phyloP scores from a whole-genome alignment of 2,888 invertebrate genomes.

The Caenorhabditis parvicauda region DNA sequence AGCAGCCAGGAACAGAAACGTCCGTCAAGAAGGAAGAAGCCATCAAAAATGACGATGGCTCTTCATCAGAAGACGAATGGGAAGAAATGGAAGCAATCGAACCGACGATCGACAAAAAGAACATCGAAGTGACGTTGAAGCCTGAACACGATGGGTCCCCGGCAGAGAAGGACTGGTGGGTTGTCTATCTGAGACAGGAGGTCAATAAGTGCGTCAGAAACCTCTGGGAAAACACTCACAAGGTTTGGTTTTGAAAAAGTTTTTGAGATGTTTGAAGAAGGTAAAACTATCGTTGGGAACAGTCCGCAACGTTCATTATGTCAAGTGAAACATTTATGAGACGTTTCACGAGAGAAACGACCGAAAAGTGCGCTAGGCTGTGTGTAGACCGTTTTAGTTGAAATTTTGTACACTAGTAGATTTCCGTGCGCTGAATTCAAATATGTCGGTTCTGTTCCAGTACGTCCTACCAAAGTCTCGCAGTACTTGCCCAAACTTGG shows the following conservation, averaged over 20 bases:
- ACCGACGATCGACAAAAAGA: conserved; percentile 15
- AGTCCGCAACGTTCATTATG: no score
- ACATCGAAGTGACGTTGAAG: conserved; percentile 19
- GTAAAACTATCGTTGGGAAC: no score
- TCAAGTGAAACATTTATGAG: no score
- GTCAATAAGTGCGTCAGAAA: conserved; percentile 30
- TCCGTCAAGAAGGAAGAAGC: conserved; percentile 6
- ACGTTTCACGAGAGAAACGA: no score
- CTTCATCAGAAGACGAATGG: conserved; percentile 47
- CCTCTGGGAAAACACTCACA: conserved; percentile 34
- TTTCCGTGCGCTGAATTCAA: no score
- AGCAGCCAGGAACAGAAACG: no score
- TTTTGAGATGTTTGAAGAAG: not conserved
- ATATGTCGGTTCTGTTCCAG: no score
- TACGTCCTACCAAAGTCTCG: no score
- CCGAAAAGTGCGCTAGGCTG: no score
- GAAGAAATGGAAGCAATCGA: conserved; percentile 47
- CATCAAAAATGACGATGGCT: conserved; percentile 7
- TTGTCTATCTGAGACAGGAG: conserved; percentile 31
- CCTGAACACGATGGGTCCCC: conserved; percentile 15
- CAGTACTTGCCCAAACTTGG: no score
- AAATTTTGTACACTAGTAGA: no score
- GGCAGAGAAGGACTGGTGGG: conserved; percentile 35
- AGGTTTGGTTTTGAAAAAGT: conserved; percentile 8
- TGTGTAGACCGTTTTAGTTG: no score